Evolutionary conservation across 2,888 invertebrate species (phyloP), one percentile per base, ranked within the genome.

Genomic region (Ichneumoninae sp.): DNA sequence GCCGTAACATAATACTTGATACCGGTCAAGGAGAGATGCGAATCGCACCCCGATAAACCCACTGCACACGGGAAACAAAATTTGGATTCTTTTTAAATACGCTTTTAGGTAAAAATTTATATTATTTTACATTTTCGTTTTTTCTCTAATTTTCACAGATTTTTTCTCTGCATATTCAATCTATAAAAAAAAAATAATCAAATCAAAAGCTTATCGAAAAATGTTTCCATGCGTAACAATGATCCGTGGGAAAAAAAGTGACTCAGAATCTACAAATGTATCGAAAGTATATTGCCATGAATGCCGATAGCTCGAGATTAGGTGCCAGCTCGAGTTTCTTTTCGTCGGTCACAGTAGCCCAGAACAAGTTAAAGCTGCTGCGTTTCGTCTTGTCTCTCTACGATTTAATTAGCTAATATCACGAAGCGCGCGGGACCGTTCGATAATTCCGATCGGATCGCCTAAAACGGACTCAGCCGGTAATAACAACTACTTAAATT

Each of bases 321-420:
- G 26, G 22, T 10, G 22, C 26, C 57, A 22, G 22, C 57, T 26
- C 13, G 69, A 74, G 33, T 62, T 69, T 74, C 40, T 74, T 54
- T 40, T 60, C 13, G 60, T 79, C 65, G 74, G 69, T 75, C 44
- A 22, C 40, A 74, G 62, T 79, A 74, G 78, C 79, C 33, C 62
- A n/a, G 70, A 82, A 75, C 82, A 69, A 78, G 82, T 83, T 74
- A 68, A 33, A 83, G 50, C 74, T 74, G 74, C 71, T 47, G 22
- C 30, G 10, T 50, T 74, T 22, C 26, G 10, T 57, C 13, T 57
- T 57, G 26, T 57, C 57, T 26, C 10, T 57, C 57, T 72, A 62
- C 30, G 69, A 54, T 10, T 36, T 78, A 68, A 54, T 72, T 52
- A 54, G 16, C 66, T 78, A 68, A 54, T 72, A 72, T 72, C 60